Evolutionary conservation across 1,140 invertebrate genomes (phyloP).

Genomic region (Acromyrmex heyeri): DNA sequence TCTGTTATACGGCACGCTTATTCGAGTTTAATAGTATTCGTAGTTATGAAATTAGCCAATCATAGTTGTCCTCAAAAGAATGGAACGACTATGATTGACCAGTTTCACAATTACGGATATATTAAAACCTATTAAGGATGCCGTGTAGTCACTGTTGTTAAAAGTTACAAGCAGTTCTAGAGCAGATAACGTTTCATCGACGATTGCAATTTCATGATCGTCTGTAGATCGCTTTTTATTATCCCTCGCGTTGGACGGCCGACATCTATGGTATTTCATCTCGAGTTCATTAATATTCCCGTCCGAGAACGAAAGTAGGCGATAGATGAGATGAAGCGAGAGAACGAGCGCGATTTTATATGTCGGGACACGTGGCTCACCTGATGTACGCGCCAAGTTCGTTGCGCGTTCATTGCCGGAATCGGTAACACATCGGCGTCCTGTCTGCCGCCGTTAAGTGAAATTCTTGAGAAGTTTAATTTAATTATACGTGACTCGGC

Average conservation of each 20-base stretch:
- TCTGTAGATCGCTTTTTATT: slow-evolving; percentile 65
- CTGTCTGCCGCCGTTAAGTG: slow-evolving; percentile 76
- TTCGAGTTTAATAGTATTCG: too few relatives aligned
- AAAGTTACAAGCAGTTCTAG: too few relatives aligned
- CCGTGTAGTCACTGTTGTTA: too few relatives aligned
- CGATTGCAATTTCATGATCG: slow-evolving; percentile 66
- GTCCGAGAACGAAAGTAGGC: background rate
- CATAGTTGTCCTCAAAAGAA: too few relatives aligned
- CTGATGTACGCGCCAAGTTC: slow-evolving; percentile 76
- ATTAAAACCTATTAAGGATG: too few relatives aligned
- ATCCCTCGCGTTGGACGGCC: slow-evolving; percentile 17
- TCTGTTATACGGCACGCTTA: too few relatives aligned
- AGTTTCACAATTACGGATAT: too few relatives aligned
- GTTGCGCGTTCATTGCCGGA: slow-evolving; percentile 57
- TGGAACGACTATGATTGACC: too few relatives aligned
- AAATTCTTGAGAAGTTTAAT: slow-evolving; percentile 82
- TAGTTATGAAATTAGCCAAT: too few relatives aligned
- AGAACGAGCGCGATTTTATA: slow-evolving; percentile 57
- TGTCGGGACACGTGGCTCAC: slow-evolving; percentile 54
- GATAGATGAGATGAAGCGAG: background rate
- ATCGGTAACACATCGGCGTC: slow-evolving; percentile 79
- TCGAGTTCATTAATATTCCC: slow-evolving; percentile 77
- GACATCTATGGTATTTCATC: slow-evolving; percentile 73
- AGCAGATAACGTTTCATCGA: background rate
- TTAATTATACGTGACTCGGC: slow-evolving; percentile 78